phyloP scores from a whole-genome alignment of 2,113 vertebrate genomes.

The Menidia beryllina region DNA sequence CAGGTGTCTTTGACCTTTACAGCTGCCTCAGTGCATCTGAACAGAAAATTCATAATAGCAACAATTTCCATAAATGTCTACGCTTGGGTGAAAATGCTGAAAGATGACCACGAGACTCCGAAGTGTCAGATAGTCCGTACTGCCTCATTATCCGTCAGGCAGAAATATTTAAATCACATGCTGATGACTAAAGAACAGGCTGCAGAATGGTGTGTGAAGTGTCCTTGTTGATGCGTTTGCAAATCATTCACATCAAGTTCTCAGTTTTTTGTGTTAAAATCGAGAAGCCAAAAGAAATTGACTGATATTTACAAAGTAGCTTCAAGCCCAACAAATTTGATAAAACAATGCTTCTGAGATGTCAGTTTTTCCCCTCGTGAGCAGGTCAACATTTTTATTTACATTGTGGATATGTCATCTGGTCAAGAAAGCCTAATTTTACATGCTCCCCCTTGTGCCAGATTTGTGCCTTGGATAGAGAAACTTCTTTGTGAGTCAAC shows the following conservation, averaged over 20 bases:
- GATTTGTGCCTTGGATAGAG: neutral
- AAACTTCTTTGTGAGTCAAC: neutral
- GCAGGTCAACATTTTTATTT: neutral
- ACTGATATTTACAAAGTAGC: neutral
- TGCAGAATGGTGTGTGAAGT: slow-evolving; percentile 35
- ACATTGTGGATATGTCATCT: neutral
- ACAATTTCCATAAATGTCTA: slow-evolving; percentile 17
- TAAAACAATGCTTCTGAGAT: neutral
- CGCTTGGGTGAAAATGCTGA: neutral
- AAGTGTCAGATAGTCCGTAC: too few species aligned
- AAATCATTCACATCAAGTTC: slow-evolving; percentile 29
- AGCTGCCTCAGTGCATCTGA: neutral
- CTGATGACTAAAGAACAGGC: slow-evolving; percentile 4
- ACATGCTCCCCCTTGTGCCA: neutral
- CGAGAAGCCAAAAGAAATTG: slow-evolving; percentile 2
- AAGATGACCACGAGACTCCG: neutral
- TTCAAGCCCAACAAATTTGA: neutral
- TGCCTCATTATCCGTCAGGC: neutral
- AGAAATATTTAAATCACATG: slow-evolving; percentile 8
- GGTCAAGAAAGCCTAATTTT: neutral
- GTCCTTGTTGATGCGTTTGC: slow-evolving; percentile 27
- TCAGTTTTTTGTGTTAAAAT: slow-evolving; percentile 5
- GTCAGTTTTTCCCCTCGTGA: neutral
- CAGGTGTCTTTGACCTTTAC: slow-evolving; percentile 24
- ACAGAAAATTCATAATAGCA: neutral